Evolutionary conservation across 2,888 invertebrate genomes (phyloP).

Genomic region (Bugulina stolonifera): DNA sequence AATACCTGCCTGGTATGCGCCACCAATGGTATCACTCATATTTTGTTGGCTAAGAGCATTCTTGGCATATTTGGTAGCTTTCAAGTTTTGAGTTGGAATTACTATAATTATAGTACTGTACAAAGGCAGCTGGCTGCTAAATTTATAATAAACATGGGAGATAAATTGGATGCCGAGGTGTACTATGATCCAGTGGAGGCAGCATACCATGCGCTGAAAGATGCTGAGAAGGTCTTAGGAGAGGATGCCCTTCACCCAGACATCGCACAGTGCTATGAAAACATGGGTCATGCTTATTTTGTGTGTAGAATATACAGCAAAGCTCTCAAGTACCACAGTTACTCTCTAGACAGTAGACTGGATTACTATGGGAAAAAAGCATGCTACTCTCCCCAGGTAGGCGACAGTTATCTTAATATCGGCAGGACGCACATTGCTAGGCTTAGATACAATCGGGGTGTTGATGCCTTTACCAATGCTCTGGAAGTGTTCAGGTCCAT

Average conservation of each 20-base stretch:
- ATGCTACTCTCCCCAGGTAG: background rate
- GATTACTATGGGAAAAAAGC: background rate
- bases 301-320: background rate
- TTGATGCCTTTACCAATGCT: background rate
- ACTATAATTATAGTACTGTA: too few species aligned
- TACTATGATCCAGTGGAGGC: background rate
- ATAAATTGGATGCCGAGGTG: too few species aligned
- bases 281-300: background rate
- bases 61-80: too few species aligned
- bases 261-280: background rate
- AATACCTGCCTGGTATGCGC: too few species aligned
- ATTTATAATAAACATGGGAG: background rate
- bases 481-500: background rate
- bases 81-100: too few species aligned
- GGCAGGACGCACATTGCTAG: background rate
- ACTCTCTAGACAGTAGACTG: background rate
- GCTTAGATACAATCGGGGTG: background rate
- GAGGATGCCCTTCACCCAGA: background rate
- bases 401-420: background rate
- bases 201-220: background rate
- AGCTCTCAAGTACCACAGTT: background rate
- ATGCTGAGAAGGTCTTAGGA: background rate
- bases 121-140: slow-evolving; percentile 11
- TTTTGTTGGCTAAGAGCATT: too few species aligned
- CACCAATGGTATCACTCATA: too few species aligned